Evolutionary conservation across 1,140 invertebrate species (phyloP).

Genomic region (Drosophila kurseongensis): DNA sequence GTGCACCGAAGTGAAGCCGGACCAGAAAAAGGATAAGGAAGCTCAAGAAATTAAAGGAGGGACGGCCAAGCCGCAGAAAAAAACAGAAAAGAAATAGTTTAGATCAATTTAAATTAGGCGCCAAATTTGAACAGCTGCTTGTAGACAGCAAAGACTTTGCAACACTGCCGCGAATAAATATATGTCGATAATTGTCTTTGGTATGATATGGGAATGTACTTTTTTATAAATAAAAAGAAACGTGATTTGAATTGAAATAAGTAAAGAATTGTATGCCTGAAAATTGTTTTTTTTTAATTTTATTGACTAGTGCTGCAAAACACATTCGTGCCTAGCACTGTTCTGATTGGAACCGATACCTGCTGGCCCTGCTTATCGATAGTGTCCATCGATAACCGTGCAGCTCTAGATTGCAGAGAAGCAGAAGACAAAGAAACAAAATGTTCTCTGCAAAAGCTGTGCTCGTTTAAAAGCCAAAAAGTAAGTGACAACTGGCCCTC

Average conservation of each 20-base stretch:
- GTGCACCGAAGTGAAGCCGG: not conserved
- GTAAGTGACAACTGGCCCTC: not conserved
- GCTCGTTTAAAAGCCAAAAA: slow-evolving; percentile 14
- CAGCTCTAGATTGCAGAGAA: slow-evolving; percentile 1
- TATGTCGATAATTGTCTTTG: not conserved
- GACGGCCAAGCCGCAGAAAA: not conserved
- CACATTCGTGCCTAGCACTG: not conserved
- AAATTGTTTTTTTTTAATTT: not conserved
- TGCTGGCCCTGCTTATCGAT: not conserved
- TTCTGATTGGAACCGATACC: not conserved
- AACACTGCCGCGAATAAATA: too few relatives aligned
- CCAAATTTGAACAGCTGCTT: not conserved
- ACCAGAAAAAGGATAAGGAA: not conserved
- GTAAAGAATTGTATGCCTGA: too few relatives aligned
- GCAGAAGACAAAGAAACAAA: slow-evolving; percentile 29
- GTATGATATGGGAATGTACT: not conserved
- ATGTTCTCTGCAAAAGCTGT: slow-evolving; percentile 33
- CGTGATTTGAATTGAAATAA: not conserved
- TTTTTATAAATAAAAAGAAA: not conserved
- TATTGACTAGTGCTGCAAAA: not conserved
- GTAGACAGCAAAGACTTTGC: not conserved
- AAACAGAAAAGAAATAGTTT: not conserved
- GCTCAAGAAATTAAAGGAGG: not conserved
- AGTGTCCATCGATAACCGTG: not conserved
- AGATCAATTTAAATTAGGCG: not conserved